These are phyloP conservation scores for Rhabdomys dilectus DNA, from an alignment of 2,113 vertebrate species.

Conservation along the genomic window DNA sequence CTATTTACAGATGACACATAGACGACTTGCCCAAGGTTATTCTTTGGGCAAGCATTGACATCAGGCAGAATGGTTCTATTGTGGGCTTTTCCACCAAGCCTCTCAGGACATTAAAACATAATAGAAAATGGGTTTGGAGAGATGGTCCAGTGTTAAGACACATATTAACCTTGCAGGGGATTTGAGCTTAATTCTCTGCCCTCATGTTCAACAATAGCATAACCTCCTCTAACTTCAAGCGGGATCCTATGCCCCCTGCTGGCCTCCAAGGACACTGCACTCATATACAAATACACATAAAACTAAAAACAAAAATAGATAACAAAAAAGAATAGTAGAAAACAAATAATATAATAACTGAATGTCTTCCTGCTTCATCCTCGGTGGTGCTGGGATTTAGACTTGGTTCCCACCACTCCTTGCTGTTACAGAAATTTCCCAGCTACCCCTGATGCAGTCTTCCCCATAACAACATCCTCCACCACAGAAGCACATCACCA, in stretches of 20 bases:
- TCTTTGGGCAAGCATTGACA: accelerated
- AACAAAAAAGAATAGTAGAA: neutral
- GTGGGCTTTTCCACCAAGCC: neutral
- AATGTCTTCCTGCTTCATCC: neutral
- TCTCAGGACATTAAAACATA: neutral
- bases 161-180: neutral
- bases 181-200: neutral
- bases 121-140: neutral
- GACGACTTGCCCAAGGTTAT: slow-evolving; percentile 12
- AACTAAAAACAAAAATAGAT: neutral
- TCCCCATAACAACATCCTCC: neutral
- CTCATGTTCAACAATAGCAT: neutral
- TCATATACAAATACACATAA: neutral
- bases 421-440: neutral
- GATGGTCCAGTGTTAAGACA: neutral
- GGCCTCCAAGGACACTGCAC: neutral
- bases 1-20: slow-evolving; percentile 55
- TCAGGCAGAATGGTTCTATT: neutral
- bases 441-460: neutral
- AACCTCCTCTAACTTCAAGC: neutral
- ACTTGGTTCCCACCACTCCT: neutral
- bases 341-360: neutral
- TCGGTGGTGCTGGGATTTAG: neutral
- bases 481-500: neutral
- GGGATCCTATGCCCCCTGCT: neutral